These are phyloP conservation scores for Colius striatus DNA, from an alignment of 2,113 vertebrate species.

Conservation along the genomic window DNA sequence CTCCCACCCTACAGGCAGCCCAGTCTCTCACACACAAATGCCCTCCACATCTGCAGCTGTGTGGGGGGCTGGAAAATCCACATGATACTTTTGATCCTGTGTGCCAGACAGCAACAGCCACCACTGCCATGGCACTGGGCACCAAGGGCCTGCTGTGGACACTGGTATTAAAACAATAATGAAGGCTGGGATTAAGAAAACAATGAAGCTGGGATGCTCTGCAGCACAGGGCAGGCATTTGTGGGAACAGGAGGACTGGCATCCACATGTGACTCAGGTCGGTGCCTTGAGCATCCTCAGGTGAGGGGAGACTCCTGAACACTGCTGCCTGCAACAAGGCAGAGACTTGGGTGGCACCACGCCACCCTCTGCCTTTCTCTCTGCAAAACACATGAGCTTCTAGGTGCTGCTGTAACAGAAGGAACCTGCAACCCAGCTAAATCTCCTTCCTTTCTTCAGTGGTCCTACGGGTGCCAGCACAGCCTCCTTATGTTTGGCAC, in stretches of 20 bases:
- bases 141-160: not conserved
- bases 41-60: rapidly evolving
- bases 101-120: rapidly evolving
- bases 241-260: not conserved
- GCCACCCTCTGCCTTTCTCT: not conserved
- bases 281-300: not conserved
- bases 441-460: not conserved
- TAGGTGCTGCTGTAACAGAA: not conserved
- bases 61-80: not conserved
- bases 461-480: not conserved
- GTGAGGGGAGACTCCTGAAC: not conserved
- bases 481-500: not conserved
- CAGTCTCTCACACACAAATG: not conserved
- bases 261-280: rapidly evolving
- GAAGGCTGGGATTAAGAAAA: not conserved
- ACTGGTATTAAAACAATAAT: not conserved
- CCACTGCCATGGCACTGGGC: not conserved
- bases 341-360: rapidly evolving
- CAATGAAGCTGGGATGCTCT: not conserved
- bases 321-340: not conserved
- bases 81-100: not conserved
- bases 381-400: not conserved
- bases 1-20: not conserved
- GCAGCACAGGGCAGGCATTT: not conserved
- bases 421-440: not conserved